Percentiles rank a stretch among this genome's conserved stretches.
phyloP scores from a whole-genome alignment of 1,140 invertebrate genomes.

The Pentalonia nigronervosa region DNA sequence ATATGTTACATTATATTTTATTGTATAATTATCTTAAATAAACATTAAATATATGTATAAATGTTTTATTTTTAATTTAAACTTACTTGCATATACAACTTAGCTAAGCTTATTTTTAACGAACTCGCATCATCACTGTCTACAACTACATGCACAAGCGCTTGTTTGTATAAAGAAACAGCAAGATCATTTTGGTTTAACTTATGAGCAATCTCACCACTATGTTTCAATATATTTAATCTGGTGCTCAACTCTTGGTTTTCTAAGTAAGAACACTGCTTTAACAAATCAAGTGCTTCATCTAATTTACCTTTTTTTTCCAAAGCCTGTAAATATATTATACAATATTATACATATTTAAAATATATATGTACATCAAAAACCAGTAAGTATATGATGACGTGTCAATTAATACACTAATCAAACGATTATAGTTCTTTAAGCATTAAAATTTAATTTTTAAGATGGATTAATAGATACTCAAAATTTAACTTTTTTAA shows the following conservation, averaged over 20 bases:
- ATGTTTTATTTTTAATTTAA: not conserved
- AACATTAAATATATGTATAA: not conserved
- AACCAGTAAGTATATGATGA: not conserved
- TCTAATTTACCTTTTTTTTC: slow-evolving; percentile 70
- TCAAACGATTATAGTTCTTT: too few relatives aligned
- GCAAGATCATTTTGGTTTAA: slow-evolving; percentile 76
- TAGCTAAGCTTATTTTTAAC: slow-evolving; percentile 80
- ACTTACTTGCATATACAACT: slow-evolving; percentile 82
- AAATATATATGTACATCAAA: not conserved
- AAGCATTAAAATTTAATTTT: too few relatives aligned
- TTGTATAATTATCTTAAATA: not conserved
- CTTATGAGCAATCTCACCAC: slow-evolving; percentile 73
- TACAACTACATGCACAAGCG: slow-evolving; percentile 67
- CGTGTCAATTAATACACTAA: too few relatives aligned
- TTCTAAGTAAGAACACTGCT: slow-evolving; percentile 69
- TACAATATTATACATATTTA: not conserved
- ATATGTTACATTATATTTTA: not conserved
- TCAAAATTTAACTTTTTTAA: too few relatives aligned
- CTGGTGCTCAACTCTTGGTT: slow-evolving; percentile 65
- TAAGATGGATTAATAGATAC: too few relatives aligned
- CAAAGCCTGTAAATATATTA: slow-evolving; percentile 59
- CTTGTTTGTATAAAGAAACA: slow-evolving; percentile 84
- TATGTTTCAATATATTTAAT: slow-evolving; percentile 72
- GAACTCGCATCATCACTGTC: slow-evolving; percentile 77
- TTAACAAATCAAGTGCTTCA: slow-evolving; percentile 70